Evolutionary conservation across 2,888 invertebrate genomes (phyloP).

Genomic region (Panzeria rudis): DNA sequence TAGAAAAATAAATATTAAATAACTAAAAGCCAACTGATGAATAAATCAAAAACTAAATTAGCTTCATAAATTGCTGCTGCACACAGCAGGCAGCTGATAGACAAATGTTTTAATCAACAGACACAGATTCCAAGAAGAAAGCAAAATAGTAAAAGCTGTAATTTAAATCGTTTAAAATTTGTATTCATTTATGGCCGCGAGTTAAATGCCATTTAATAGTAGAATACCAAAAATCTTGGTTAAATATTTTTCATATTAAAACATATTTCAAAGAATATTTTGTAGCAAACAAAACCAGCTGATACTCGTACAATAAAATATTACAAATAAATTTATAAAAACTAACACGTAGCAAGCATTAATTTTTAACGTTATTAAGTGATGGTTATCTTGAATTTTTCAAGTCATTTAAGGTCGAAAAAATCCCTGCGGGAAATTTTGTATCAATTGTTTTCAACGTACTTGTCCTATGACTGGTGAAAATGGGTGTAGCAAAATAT

Average conservation of each 20-base stretch:
- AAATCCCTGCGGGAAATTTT: no score
- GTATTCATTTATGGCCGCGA: neutral
- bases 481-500: no score
- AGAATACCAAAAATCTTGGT: neutral
- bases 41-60: conserved; percentile 29
- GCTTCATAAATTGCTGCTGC: conserved; percentile 16
- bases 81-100: conserved; percentile 24
- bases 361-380: no score
- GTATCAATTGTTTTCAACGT: no score
- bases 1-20: neutral
- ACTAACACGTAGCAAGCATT: no score
- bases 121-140: neutral
- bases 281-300: no score
- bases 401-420: no score
- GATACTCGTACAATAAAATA: neutral
- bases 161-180: conserved; percentile 37
- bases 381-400: no score
- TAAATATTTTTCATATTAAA: conserved; percentile 10
- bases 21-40: conserved; percentile 19
- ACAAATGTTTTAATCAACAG: neutral
- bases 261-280: no score
- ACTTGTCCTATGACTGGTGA: no score
- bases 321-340: neutral
- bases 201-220: neutral
- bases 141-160: neutral